phyloP scores from a whole-genome alignment of 1,140 invertebrate species.

The Drosophila repletoides region DNA sequence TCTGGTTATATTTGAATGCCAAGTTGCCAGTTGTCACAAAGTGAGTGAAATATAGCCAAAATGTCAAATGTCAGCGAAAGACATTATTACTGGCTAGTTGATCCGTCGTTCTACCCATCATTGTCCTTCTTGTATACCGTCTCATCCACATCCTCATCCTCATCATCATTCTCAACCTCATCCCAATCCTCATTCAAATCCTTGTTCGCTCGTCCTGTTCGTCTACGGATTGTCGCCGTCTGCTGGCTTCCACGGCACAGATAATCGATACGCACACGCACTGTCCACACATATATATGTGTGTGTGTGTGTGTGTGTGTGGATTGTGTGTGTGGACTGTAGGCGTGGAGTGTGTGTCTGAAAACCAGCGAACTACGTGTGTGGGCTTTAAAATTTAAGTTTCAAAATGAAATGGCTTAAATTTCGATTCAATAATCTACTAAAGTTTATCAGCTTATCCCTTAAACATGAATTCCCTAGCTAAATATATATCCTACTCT shows the following conservation, averaged over 20 bases:
- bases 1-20: slow-evolving; percentile 74
- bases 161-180: neutral
- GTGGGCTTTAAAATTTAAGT: too few relatives aligned
- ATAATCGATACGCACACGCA: slow-evolving; percentile 71
- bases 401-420: too few relatives aligned
- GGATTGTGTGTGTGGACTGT: neutral
- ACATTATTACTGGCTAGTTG: slow-evolving; percentile 80
- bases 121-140: neutral
- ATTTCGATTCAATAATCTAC: too few relatives aligned
- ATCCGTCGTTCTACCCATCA: slow-evolving; percentile 50
- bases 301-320: neutral
- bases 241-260: slow-evolving; percentile 42
- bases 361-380: too few relatives aligned
- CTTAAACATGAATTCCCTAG: too few relatives aligned
- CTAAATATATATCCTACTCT: too few relatives aligned
- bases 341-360: neutral
- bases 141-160: neutral
- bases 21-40: slow-evolving; percentile 79
- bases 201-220: too few relatives aligned
- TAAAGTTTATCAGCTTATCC: too few relatives aligned
- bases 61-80: slow-evolving; percentile 80
- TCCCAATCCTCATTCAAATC: slow-evolving; percentile 10
- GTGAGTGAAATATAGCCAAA: slow-evolving; percentile 80
- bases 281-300: neutral
- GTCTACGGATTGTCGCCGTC: slow-evolving; percentile 66